Evolutionary conservation across 2,888 invertebrate species (phyloP).

Genomic region (Hydriomena furcata): DNA sequence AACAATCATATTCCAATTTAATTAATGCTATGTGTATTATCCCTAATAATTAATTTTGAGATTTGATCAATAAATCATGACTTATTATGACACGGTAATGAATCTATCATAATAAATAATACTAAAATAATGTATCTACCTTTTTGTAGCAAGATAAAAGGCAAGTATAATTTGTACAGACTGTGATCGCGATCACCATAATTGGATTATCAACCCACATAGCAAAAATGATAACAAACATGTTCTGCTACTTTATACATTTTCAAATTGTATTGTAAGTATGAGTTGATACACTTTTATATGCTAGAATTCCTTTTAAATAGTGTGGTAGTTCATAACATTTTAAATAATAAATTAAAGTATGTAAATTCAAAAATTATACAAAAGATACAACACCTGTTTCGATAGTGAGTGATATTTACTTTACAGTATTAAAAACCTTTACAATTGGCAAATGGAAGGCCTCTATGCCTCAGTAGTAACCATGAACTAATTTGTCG

Average conservation of each 20-base stretch:
- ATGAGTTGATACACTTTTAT: too few relatives aligned
- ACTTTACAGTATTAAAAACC: slow-evolving; percentile 10
- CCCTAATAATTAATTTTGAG: not conserved
- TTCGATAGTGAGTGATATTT: slow-evolving; percentile 1
- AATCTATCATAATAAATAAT: too few relatives aligned
- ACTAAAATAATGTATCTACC: slow-evolving; percentile 1
- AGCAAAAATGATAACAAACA: slow-evolving; percentile 2
- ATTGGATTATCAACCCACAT: slow-evolving; percentile 23
- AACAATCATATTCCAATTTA: too few relatives aligned
- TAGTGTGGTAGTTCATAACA: too few relatives aligned
- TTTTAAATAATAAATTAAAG: too few relatives aligned
- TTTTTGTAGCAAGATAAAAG: slow-evolving; percentile 4
- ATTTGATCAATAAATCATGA: not conserved
- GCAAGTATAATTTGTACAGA: slow-evolving; percentile 1
- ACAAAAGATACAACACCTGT: slow-evolving; percentile 7
- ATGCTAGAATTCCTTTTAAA: too few relatives aligned
- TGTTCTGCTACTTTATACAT: not conserved
- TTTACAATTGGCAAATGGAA: slow-evolving; percentile 14
- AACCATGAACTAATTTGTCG: slow-evolving; percentile 25
- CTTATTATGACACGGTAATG: slow-evolving; percentile 2
- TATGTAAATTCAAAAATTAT: not conserved
- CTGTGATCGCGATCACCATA: slow-evolving; percentile 9
- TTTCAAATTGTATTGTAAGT: too few relatives aligned
- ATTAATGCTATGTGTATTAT: too few relatives aligned
- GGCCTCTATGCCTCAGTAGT: slow-evolving; percentile 15